These are phyloP conservation scores for Entomyzon cyanotis DNA, from an alignment of 2,113 vertebrate genomes.

Conservation along the genomic window DNA sequence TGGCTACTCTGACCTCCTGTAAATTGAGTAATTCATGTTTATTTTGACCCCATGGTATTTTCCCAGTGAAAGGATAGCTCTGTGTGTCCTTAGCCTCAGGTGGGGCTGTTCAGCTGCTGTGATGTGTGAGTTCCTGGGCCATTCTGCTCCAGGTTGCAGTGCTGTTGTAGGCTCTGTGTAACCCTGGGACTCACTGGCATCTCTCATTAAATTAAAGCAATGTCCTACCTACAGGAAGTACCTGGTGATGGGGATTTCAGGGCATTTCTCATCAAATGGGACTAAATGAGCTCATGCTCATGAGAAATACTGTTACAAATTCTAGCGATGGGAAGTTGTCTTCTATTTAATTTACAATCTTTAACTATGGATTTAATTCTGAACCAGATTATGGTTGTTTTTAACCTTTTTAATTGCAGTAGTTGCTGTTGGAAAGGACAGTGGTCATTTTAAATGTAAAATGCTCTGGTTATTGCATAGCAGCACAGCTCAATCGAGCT, in stretches of 20 bases:
- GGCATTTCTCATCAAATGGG: background rate
- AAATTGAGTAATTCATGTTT: background rate
- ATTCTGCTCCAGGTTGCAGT: background rate
- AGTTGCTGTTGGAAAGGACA: background rate
- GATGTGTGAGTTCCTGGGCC: background rate
- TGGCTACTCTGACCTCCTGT: background rate
- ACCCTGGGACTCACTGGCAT: background rate
- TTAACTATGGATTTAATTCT: background rate
- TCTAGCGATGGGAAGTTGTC: background rate
- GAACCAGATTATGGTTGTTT: background rate
- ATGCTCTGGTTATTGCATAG: background rate
- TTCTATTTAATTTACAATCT: background rate
- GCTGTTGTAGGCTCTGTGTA: background rate
- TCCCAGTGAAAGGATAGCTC: background rate
- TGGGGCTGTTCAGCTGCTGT: background rate
- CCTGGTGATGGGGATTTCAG: background rate
- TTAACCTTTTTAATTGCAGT: background rate
- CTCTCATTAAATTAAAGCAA: background rate
- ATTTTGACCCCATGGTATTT: background rate
- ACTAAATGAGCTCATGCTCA: background rate
- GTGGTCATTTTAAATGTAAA: background rate
- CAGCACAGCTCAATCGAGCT: background rate
- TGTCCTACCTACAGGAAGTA: background rate
- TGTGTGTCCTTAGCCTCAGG: background rate
- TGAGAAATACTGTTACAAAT: background rate